Evolutionary conservation across 1,140 invertebrate species (phyloP), one percentile per base, ranked within the genome.

Genomic region (Contarinia nasturtii): DNA sequence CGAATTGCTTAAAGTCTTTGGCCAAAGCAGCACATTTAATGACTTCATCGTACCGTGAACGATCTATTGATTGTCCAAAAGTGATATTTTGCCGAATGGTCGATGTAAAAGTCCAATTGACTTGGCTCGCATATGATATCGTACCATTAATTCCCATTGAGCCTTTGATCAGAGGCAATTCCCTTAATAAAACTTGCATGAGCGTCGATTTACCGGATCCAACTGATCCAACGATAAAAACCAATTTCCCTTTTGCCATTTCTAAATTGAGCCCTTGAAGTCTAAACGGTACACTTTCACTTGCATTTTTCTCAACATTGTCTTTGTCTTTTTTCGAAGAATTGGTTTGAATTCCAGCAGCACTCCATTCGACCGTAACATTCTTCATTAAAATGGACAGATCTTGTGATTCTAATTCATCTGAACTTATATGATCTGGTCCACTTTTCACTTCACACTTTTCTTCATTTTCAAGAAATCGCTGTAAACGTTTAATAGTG

Each of bases 121-220:
- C 70, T 57, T 71, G 53, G 43, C 71, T 65, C 19, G 69, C 66
- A 53, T 75, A 77, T 4, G 71, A 67, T 3, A 77, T 53, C 48
- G 57, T 65, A 33, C 75, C 74, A n/a, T 57, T 40, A 0, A 51
- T 18, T 50, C 18, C 7, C 10, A 47, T 17, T 2, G 3, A 2
- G 18, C 46, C 46, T 4, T 14, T 7, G 4, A 53, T 56, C 2
- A 75, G 50, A 15, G 74, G 75, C 19, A 82, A 52, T 58, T 85
- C 81, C 45, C 71, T 68, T 2, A 84, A 57, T 27, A 83, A 64
- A 10, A 73, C 63, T 55, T 81, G 73, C 1, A 84, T 56, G 3
- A 84, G 59, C 11, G 46, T 40, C 1, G 72, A 57, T 7, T 59
- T 55, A n/a, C 55, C 66, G 2, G 33, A 5, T 8, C 48, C 48